A percentile compares a stretch with the other conserved stretches of the same genome.
phyloP scores from a whole-genome alignment of 2,888 invertebrate species.

The Nowickia ferox region DNA sequence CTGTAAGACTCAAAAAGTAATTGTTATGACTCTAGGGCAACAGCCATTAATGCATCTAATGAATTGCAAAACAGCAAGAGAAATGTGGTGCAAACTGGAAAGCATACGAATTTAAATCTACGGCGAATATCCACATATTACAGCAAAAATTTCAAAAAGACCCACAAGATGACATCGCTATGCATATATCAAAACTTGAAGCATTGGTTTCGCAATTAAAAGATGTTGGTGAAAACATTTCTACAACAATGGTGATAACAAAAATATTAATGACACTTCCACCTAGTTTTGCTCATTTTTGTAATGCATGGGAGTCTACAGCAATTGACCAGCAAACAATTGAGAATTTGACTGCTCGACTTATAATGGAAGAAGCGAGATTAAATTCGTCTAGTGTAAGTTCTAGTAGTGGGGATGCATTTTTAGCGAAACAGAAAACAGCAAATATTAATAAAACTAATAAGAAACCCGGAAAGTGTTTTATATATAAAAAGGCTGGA shows the following conservation, averaged over 20 bases:
- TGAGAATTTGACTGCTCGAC: slow-evolving; percentile 52
- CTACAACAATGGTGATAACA: slow-evolving; percentile 64
- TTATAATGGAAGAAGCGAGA: slow-evolving; percentile 61
- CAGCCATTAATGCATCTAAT: slow-evolving; percentile 55
- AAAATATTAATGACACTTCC: slow-evolving; percentile 65
- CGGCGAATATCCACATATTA: slow-evolving; percentile 59
- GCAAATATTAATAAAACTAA: not conserved
- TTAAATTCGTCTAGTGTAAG: slow-evolving; percentile 42
- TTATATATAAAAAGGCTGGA: slow-evolving; percentile 43
- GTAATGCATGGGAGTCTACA: slow-evolving; percentile 66
- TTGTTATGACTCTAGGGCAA: slow-evolving; percentile 55
- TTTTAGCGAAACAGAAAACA: slow-evolving; percentile 21
- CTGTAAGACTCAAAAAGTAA: slow-evolving; percentile 62
- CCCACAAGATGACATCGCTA: slow-evolving; percentile 64
- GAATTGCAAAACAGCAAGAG: slow-evolving; percentile 54
- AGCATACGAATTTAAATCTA: slow-evolving; percentile 59
- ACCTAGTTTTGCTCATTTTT: slow-evolving; percentile 56
- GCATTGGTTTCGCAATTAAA: slow-evolving; percentile 54
- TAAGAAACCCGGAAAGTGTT: too few species aligned
- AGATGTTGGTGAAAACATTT: slow-evolving; percentile 66
- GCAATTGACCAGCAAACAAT: slow-evolving; percentile 46
- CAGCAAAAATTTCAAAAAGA: slow-evolving; percentile 71
- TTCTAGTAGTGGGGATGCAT: slow-evolving; percentile 25
- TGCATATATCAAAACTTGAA: slow-evolving; percentile 67
- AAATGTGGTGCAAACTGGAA: slow-evolving; percentile 62